A percentile compares a stretch with the other conserved stretches of the same genome.
phyloP scores from a whole-genome alignment of 2,797 vertebrate genomes.

The Clarias laeviceps region DNA sequence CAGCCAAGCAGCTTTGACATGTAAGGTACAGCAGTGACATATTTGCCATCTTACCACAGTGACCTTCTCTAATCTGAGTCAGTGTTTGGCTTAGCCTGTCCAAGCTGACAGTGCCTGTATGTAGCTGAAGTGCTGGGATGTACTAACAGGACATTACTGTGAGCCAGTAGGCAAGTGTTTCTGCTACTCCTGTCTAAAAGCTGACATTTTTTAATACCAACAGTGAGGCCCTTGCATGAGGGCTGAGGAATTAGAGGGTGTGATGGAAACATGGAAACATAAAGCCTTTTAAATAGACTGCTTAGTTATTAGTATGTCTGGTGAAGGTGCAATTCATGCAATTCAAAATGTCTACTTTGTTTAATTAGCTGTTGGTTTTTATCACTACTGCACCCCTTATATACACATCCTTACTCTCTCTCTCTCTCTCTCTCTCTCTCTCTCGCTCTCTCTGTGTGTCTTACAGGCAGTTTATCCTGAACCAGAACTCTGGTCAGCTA shows the following conservation, averaged over 20 bases:
- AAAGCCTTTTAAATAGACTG: neutral
- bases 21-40: constrained; percentile 5
- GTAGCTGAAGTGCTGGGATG: neutral
- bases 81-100: constrained; percentile 3
- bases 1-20: neutral
- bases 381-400: neutral
- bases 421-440: neutral
- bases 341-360: constrained; percentile 4
- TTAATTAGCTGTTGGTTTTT: constrained; percentile 11
- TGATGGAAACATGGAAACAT: neutral
- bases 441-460: neutral
- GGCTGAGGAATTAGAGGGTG: neutral
- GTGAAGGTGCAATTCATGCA: constrained; percentile 11
- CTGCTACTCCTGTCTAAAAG: neutral
- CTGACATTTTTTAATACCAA: constrained; percentile 11
- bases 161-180: neutral
- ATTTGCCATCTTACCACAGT: constrained; percentile 1
- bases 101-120: neutral
- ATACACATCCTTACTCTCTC: neutral
- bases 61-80: neutral
- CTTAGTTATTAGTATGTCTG: constrained; percentile 20
- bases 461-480: constrained; percentile 82
- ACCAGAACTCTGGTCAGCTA: constrained; percentile 83
- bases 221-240: neutral
- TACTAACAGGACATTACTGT: neutral